Percentiles rank a stretch among this genome's conserved stretches.
phyloP scores from a whole-genome alignment of 2,797 vertebrate genomes.

The Sebastes melanostomus region DNA sequence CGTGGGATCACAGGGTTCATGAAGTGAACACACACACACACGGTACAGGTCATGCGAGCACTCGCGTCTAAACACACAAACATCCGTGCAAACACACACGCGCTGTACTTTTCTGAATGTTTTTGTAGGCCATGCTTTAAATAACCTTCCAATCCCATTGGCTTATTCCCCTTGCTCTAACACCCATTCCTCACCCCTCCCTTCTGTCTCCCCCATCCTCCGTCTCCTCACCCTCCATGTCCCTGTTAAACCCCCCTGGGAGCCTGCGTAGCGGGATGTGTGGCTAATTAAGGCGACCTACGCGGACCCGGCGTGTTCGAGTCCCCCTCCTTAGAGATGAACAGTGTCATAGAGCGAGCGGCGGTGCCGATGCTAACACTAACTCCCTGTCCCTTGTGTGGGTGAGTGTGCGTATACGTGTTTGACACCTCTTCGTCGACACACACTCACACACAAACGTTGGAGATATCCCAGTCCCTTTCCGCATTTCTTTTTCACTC shows the following conservation, averaged over 20 bases:
- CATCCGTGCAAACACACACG: constrained; percentile 16
- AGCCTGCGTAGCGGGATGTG: constrained; percentile 56
- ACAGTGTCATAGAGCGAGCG: constrained; percentile 53
- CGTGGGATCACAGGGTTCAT: not conserved
- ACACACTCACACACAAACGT: not conserved
- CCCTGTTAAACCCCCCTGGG: constrained; percentile 64
- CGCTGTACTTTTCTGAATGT: constrained; percentile 51
- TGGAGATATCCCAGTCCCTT: constrained; percentile 36
- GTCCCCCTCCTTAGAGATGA: constrained; percentile 67
- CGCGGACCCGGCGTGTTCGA: constrained; percentile 59
- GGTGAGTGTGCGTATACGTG: constrained; percentile 18
- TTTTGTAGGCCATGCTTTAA: constrained; percentile 81
- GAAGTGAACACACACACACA: not conserved
- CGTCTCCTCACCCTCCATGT: constrained; percentile 57
- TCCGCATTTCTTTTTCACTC: constrained; percentile 6
- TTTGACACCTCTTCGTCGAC: not conserved
- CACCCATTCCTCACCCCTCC: constrained; percentile 45
- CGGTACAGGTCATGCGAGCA: not conserved
- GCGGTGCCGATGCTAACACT: constrained; percentile 45
- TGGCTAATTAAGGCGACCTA: constrained; percentile 79
- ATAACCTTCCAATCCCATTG: constrained; percentile 74
- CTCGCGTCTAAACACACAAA: constrained; percentile 26
- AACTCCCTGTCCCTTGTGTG: constrained; percentile 52
- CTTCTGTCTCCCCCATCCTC: constrained; percentile 39
- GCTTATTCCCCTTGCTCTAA: constrained; percentile 64